Base-by-base conservation (phyloP, 2,888 invertebrate genomes). In the Scaptomyza cyrtandrae region DNA sequence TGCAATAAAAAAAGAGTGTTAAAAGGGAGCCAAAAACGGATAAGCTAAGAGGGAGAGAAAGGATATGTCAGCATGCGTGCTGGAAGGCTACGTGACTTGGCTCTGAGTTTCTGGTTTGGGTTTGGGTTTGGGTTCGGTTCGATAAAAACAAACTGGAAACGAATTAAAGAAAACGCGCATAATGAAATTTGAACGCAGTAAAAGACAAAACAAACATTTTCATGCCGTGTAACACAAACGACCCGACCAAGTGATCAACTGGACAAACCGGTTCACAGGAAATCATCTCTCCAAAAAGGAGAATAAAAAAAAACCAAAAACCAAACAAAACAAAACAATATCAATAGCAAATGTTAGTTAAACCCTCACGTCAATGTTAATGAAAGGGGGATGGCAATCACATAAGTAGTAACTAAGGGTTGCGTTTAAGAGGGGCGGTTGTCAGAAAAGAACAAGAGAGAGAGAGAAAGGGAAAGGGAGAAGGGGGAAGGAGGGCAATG, bases 1-100 rank as follows among this genome's bases (percentile, higher is more conserved):
- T 84, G 85, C 85, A 79, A 85, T 85, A 88, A 85, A 85, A 88
- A 76, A 86, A 71, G 86, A 80, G 86, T 88, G 83, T 80, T 88
- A 80, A 83, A 77, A 79, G 74, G 50, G 62, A 63, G 63, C 6
- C 33, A 41, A 35, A 35, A 16, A 19, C 16, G 24, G 54, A 29
- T 49, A 33, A 33, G 9, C n/a, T 33, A 9, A 7, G 5, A 19
- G 11, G 31, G 41, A 14, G 37, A 27, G 43, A 39, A 14, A 48
- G 52, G 29, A 54, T 41, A 67, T 67, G 77, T 61, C 69, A 69
- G 72, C 86, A 71, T 74, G 71, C 73, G 76, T 69, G 85, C 64
- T 87, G 71, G 60, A 46, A 63, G 69, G 74, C 61, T 75, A 70
- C 78, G 79, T 75, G 78, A 82, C 82, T 72, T 75, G 61, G 62